phyloP scores from a whole-genome alignment of 23 tunicate species.

The Styela clava region DNA sequence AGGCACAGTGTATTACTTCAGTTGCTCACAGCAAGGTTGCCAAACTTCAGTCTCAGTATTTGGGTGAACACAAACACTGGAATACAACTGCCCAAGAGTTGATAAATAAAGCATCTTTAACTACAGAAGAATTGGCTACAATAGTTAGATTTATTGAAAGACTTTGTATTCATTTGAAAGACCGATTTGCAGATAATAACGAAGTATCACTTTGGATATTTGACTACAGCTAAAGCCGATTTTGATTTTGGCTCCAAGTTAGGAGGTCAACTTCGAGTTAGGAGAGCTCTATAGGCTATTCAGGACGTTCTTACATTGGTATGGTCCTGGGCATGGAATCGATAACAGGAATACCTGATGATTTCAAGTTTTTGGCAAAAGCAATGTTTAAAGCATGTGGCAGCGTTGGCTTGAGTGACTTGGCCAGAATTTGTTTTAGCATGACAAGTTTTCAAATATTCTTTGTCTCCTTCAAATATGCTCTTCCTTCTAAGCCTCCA shows the following conservation, averaged over 20 bases:
- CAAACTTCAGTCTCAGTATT: constrained; percentile 16
- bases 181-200: constrained; percentile 29
- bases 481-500: constrained; percentile 34
- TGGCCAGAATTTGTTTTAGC: constrained; percentile 37
- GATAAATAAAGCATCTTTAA: constrained; percentile 10
- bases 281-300: constrained; percentile 23
- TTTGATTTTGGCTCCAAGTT: constrained; percentile 38
- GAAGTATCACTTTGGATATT: constrained; percentile 1
- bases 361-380: constrained; percentile 39
- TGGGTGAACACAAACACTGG: constrained; percentile 38
- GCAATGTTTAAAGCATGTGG: constrained; percentile 18
- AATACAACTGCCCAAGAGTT: neutral
- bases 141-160: constrained; percentile 28
- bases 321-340: constrained; percentile 33
- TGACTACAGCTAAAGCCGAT: constrained; percentile 19
- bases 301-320: constrained; percentile 35
- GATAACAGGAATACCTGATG: constrained; percentile 34
- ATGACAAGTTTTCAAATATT: constrained; percentile 36
- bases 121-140: constrained; percentile 10
- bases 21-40: constrained; percentile 35
- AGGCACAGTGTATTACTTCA: constrained; percentile 37
- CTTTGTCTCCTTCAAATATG: constrained; percentile 43
- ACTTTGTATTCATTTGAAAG: constrained; percentile 30
- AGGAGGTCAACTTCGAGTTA: too few relatives aligned
- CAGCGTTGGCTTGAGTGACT: constrained; percentile 32